Percentiles rank a stretch among this genome's conserved stretches.
These are phyloP conservation scores for Tipula unca DNA, from an alignment of 2,888 invertebrate genomes.

Conservation along the genomic window DNA sequence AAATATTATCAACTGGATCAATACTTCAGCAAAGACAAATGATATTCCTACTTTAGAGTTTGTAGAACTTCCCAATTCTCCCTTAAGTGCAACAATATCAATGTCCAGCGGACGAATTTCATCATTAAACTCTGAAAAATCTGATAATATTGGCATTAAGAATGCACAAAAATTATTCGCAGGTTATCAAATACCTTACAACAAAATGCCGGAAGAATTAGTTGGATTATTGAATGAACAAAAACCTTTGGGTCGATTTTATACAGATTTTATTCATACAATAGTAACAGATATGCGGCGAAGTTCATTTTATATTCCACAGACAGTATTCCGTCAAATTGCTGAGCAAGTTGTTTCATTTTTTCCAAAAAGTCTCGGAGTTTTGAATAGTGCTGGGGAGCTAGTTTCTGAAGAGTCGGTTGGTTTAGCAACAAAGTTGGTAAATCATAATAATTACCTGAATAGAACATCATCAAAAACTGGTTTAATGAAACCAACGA, in stretches of 20 bases:
- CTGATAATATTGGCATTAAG: no score
- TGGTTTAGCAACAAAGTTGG: not conserved
- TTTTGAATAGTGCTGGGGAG: not conserved
- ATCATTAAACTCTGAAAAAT: no score
- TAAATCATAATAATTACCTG: not conserved
- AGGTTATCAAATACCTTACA: no score
- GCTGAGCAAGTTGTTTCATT: not conserved
- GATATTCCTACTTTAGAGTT: no score
- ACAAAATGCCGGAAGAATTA: not conserved
- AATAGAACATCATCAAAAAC: not conserved
- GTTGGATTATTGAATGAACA: not conserved
- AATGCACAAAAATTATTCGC: no score
- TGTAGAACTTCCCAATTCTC: not conserved
- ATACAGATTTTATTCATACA: no score
- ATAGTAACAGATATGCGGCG: not conserved
- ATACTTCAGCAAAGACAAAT: no score
- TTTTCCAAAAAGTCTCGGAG: not conserved
- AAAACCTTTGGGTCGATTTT: no score
- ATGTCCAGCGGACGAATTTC: no score
- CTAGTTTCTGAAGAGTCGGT: not conserved
- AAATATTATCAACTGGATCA: no score
- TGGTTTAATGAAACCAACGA: no score
- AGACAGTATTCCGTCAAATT: not conserved
- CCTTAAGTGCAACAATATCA: no score
- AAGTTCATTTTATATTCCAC: not conserved